Evolutionary conservation across 2,113 vertebrate species (phyloP).

Genomic region (Melierax canorus): DNA sequence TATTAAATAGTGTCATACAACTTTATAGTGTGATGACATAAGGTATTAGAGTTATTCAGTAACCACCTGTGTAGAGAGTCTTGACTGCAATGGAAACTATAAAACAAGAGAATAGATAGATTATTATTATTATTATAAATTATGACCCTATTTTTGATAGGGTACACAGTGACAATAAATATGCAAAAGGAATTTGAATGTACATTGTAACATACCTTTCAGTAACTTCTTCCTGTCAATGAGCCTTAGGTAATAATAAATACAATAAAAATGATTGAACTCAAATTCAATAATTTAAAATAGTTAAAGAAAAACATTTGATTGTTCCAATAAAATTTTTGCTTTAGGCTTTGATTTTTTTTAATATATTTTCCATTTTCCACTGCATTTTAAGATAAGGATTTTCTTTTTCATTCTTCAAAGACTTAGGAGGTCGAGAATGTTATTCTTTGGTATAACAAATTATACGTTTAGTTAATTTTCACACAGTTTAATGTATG

Average conservation of each 20-base stretch:
- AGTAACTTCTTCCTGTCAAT: neutral
- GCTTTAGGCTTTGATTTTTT: neutral
- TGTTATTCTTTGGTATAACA: neutral
- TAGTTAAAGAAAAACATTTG: neutral
- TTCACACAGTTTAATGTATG: neutral
- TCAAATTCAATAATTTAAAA: neutral
- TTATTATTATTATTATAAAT: neutral
- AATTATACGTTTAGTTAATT: neutral
- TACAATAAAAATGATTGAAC: neutral
- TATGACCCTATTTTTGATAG: neutral
- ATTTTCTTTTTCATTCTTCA: neutral
- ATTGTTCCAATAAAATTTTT: neutral
- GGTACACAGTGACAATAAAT: accelerated
- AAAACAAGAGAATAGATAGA: neutral
- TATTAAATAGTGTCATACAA: neutral
- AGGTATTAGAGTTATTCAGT: neutral
- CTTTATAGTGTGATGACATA: neutral
- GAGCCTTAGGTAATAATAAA: neutral
- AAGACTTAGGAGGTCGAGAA: neutral
- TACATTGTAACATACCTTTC: neutral
- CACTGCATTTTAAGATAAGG: neutral
- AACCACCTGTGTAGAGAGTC: neutral
- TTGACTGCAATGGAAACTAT: neutral
- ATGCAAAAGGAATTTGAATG: neutral
- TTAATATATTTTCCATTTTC: neutral